Conservation (phyloP, 1,140 invertebrate species). For the Conopomorpha cramerella region DNA sequence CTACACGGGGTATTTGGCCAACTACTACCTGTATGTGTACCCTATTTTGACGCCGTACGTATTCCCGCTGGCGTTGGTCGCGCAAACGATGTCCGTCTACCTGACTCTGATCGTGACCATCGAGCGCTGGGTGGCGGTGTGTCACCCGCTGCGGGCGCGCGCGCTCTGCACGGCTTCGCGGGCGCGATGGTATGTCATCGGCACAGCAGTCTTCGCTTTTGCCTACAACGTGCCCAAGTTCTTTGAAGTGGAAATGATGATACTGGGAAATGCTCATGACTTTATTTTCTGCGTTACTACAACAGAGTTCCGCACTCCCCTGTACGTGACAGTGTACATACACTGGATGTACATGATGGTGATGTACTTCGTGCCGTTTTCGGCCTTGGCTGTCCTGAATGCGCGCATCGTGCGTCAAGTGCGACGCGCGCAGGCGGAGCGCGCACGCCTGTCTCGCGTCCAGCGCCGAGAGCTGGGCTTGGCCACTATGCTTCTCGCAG, state of each 20-base stretch:
- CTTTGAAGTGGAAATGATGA: constrained; percentile 61
- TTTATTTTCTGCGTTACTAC: constrained; percentile 74
- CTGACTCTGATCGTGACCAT: constrained; percentile 93
- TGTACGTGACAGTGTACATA: constrained; percentile 87
- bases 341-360: constrained; percentile 91
- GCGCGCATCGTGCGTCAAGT: constrained; percentile 87
- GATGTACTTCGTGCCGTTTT: constrained; percentile 90
- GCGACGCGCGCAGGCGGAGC: constrained; percentile 79
- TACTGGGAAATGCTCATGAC: constrained; percentile 56
- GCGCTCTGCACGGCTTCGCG: constrained; percentile 90
- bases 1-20: constrained; percentile 74
- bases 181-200: constrained; percentile 81
- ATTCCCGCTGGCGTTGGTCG: constrained; percentile 85
- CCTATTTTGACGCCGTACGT: constrained; percentile 80
- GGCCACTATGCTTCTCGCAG: constrained; percentile 91
- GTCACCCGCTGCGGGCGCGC: constrained; percentile 86
- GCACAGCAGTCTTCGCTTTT: constrained; percentile 81
- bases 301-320: constrained; percentile 71
- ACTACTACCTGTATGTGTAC: constrained; percentile 80
- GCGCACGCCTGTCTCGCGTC: constrained; percentile 77
- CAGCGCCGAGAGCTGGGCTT: constrained; percentile 87
- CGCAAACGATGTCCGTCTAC: constrained; percentile 93
- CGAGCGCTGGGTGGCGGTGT: constrained; percentile 95
- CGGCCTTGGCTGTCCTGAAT: constrained; percentile 84
- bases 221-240: constrained; percentile 87